A percentile compares a stretch with the other conserved stretches of the same genome.
phyloP scores from a whole-genome alignment of 2,113 vertebrate genomes.

The Aldabrachelys gigantea region DNA sequence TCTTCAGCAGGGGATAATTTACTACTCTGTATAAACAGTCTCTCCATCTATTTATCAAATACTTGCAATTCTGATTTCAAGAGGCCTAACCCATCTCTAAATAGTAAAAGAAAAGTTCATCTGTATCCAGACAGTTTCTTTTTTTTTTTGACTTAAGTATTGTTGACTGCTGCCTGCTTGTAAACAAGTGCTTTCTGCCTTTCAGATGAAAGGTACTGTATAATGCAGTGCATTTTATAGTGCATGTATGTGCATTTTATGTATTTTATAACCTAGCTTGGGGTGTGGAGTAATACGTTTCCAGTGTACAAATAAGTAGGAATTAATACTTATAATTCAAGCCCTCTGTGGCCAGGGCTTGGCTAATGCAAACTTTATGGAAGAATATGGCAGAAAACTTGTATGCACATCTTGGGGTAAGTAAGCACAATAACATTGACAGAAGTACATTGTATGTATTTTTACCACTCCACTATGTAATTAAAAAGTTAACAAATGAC shows the following conservation, averaged over 20 bases:
- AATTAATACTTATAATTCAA: constrained; percentile 67
- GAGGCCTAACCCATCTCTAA: constrained; percentile 5
- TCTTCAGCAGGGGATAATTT: background rate
- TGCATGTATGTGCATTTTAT: background rate
- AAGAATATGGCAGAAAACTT: background rate
- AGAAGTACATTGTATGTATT: background rate
- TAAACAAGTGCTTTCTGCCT: constrained; percentile 41
- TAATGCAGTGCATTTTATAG: constrained; percentile 7
- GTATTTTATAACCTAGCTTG: constrained; percentile 29
- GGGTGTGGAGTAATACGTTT: constrained; percentile 33
- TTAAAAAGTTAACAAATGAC: background rate
- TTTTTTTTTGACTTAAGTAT: background rate
- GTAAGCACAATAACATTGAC: background rate
- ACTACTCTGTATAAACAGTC: background rate
- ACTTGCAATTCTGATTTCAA: background rate
- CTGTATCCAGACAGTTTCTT: background rate
- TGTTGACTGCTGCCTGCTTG: background rate
- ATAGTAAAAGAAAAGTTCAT: constrained; percentile 25
- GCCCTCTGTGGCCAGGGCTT: background rate
- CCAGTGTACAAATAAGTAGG: constrained; percentile 40
- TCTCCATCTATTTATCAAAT: background rate
- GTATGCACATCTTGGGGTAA: background rate
- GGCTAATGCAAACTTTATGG: background rate
- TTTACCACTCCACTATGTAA: background rate
- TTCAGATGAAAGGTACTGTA: constrained; percentile 9